Percentiles rank a stretch among this genome's conserved stretches.
phyloP scores from a whole-genome alignment of 2,888 invertebrate genomes.

The Trissonchulus sp. region DNA sequence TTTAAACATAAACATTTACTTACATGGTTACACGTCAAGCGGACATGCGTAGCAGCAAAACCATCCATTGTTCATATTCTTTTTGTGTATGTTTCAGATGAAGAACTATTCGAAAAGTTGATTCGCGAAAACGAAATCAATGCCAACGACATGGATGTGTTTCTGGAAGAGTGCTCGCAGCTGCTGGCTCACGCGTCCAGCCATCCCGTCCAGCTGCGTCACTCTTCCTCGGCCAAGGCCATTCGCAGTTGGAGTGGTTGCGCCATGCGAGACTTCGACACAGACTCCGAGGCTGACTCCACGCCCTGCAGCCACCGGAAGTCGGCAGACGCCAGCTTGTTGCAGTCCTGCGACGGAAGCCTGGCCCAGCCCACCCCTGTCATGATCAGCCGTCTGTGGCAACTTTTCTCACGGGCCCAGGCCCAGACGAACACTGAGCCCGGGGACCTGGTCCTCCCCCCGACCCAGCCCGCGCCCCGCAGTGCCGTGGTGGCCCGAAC shows the following conservation, averaged over 20 bases:
- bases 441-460: too few relatives aligned
- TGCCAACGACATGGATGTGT: slow-evolving; percentile 36
- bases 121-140: slow-evolving; percentile 47
- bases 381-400: slow-evolving; percentile 17
- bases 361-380: background rate
- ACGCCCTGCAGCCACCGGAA: background rate
- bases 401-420: slow-evolving; percentile 4
- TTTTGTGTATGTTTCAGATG: slow-evolving; percentile 42
- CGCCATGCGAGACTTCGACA: background rate
- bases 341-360: background rate
- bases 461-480: background rate
- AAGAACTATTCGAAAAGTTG: slow-evolving; percentile 47
- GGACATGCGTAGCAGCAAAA: too few relatives aligned
- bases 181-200: slow-evolving; percentile 21
- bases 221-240: background rate
- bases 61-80: too few relatives aligned
- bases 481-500: background rate
- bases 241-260: background rate
- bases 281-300: background rate
- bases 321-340: background rate
- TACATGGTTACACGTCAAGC: too few relatives aligned
- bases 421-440: background rate
- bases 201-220: background rate
- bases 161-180: slow-evolving; percentile 23
- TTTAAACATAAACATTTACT: too few relatives aligned